Conservation (phyloP, 2,113 vertebrate genomes). For the Donacobius atricapilla region DNA sequence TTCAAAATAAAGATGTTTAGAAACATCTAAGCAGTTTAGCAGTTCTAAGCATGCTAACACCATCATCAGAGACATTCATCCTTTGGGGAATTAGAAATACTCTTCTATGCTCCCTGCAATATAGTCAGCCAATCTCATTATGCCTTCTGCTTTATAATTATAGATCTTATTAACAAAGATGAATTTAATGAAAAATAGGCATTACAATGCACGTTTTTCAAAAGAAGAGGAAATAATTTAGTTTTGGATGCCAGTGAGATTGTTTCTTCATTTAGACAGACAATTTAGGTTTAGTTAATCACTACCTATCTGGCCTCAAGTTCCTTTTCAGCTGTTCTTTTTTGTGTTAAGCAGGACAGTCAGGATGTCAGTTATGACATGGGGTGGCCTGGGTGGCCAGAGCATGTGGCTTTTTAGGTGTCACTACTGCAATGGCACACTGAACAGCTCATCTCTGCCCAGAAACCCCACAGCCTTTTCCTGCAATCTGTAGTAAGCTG, state of each 20-base stretch:
- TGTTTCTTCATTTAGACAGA: background rate
- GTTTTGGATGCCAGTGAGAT: background rate
- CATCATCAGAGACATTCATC: constrained; percentile 1
- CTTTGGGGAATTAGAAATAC: background rate
- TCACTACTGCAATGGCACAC: background rate
- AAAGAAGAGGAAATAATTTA: background rate
- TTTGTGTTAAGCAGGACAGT: background rate
- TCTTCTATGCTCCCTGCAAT: constrained; percentile 14
- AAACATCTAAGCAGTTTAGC: constrained; percentile 22
- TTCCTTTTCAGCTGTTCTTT: background rate
- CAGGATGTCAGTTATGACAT: background rate
- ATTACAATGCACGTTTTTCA: constrained; percentile 20
- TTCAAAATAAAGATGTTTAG: constrained; percentile 39
- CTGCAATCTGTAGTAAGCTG: background rate
- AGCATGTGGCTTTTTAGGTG: background rate
- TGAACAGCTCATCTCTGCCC: background rate
- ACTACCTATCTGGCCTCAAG: background rate
- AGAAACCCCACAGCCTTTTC: background rate
- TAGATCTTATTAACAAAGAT: constrained; percentile 59
- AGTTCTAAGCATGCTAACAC: background rate
- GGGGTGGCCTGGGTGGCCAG: background rate
- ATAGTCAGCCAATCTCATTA: constrained; percentile 48
- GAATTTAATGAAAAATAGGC: constrained; percentile 41
- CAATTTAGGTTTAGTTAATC: background rate
- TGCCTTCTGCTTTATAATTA: constrained; percentile 66